Evolutionary conservation across 1,140 invertebrate species (phyloP), one percentile per base, ranked within the genome.

Genomic region (Aporrectodea caliginosa): DNA sequence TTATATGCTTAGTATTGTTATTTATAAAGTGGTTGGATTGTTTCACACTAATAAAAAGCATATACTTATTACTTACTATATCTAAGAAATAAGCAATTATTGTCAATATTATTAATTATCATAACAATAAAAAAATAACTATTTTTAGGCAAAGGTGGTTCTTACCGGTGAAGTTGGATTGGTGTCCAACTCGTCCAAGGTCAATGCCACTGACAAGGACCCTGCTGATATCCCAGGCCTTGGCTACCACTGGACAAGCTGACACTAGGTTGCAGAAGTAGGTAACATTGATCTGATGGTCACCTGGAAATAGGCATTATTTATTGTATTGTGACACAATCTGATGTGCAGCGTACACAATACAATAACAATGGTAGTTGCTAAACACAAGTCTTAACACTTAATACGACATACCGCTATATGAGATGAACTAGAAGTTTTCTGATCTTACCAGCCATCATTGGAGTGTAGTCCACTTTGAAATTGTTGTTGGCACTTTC

Each of bases 161-260:
- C 90, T 95, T 92, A 91, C 96, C 96, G 82, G 93, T 95, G 85
- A 98, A 97, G 81, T 94, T 95, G 1, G 96, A 93, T 27, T 95
- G 94, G 88, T 95, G 95, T 32, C 94, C 94, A 58, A 98, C 93
- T 43, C 94, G 90, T 1, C 95, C 96, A 69, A 92, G 93, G 68
- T 92, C 93, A 75, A 97, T 95, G 84, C 97, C 94, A 0, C 94
- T 94, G 1, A 98, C 94, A 78, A 93, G 93, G 27, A 97, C 95
- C 87, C 94, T 93, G 77, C 93, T 92, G 0, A 96, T 93, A 85
- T 98, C 97, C 88, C 97, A 99, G 27, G 95, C 96, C 88, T 98
- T 98, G 1, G 95, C 96, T 88, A 98, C 98, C 1, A 98, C 98
- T 35, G 97, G 97, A 88, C 95, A 97, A 31, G 95, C 95, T 86